Conservation (phyloP, 2,113 vertebrate species). For the Cichladusa arquata region DNA sequence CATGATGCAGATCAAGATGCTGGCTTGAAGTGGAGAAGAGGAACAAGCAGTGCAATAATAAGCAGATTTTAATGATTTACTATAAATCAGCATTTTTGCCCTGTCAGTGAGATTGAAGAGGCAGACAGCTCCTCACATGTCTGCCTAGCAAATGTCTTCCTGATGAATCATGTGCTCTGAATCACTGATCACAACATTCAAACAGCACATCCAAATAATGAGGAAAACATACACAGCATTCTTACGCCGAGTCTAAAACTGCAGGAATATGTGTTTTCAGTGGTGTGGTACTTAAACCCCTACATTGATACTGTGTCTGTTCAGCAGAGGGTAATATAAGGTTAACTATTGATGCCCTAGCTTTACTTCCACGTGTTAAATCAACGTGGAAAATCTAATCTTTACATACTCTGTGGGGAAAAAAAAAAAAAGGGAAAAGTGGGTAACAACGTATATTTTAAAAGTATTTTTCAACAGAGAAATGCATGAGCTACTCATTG, state of each 20-base stretch:
- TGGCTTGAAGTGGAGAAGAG: constrained; percentile 79
- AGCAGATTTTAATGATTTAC: constrained; percentile 93
- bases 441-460: background rate
- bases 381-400: constrained; percentile 58
- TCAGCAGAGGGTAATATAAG: constrained; percentile 62
- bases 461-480: background rate
- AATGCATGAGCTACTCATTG: background rate
- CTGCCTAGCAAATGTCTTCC: constrained; percentile 87
- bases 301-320: constrained; percentile 48
- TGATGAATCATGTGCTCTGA: constrained; percentile 89
- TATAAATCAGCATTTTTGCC: constrained; percentile 94
- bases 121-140: constrained; percentile 87
- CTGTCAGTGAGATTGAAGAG: constrained; percentile 91
- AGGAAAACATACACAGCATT: constrained; percentile 79
- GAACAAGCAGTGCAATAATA: constrained; percentile 85
- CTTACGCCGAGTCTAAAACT: constrained; percentile 62
- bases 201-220: constrained; percentile 83
- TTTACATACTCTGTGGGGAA: background rate
- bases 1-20: constrained; percentile 81
- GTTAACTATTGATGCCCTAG: constrained; percentile 63
- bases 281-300: constrained; percentile 65
- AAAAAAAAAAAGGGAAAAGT: background rate
- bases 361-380: constrained; percentile 60
- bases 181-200: constrained; percentile 87
- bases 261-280: constrained; percentile 71